Evolutionary conservation across 2,888 invertebrate genomes (phyloP).

Genomic region (Andrena minutula): DNA sequence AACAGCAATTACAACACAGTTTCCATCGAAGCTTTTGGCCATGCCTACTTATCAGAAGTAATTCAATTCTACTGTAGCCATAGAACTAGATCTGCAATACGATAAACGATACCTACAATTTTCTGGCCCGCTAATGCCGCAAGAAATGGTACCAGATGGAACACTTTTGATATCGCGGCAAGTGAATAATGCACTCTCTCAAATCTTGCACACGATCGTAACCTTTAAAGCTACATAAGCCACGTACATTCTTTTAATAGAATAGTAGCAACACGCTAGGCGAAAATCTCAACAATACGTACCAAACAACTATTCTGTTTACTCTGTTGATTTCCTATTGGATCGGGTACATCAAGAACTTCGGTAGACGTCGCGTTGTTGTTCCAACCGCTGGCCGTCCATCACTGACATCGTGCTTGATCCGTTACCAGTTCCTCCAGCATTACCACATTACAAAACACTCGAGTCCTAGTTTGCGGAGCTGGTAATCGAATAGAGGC

Average conservation of each 20-base stretch:
- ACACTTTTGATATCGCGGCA: slow-evolving; percentile 10
- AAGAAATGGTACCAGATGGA: slow-evolving; percentile 24
- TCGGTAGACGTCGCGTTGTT: background rate
- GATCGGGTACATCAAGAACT: background rate
- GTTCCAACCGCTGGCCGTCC: background rate
- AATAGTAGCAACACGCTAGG: background rate
- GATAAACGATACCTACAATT: slow-evolving; percentile 13
- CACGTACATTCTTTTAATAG: background rate
- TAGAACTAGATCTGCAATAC: slow-evolving; percentile 10
- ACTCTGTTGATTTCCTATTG: background rate
- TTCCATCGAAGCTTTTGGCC: background rate
- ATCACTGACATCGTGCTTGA: too few species aligned
- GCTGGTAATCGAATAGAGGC: background rate
- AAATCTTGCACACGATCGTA: slow-evolving; percentile 7
- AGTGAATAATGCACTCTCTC: slow-evolving; percentile 39
- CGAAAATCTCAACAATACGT: background rate
- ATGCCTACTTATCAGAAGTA: background rate
- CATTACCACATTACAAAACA: too few species aligned
- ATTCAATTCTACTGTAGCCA: background rate
- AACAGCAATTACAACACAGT: background rate
- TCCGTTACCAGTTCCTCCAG: too few species aligned
- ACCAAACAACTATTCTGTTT: background rate
- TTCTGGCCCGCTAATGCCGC: slow-evolving; percentile 1
- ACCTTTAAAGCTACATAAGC: slow-evolving; percentile 21
- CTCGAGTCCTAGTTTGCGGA: too few species aligned